Evolutionary conservation across 2,888 invertebrate species (phyloP).

Genomic region (Tanaodytes sp.): DNA sequence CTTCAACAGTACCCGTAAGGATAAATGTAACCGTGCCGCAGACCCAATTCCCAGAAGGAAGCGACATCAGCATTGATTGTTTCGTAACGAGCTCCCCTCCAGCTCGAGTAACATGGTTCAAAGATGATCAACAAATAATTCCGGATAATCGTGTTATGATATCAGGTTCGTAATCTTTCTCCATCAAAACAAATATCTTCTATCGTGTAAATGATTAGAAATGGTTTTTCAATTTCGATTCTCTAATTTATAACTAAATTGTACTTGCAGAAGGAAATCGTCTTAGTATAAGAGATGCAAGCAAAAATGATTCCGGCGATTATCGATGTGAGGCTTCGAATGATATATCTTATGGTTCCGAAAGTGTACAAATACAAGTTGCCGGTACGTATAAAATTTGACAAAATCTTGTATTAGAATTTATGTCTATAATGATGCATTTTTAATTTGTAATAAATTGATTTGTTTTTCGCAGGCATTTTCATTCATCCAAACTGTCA

Average conservation of each 20-base stretch:
- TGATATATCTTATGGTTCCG: constrained; percentile 79
- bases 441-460: no score
- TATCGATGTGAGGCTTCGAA: constrained; percentile 91
- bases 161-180: constrained; percentile 76
- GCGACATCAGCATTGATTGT: constrained; percentile 82
- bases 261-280: constrained; percentile 78
- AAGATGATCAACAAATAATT: constrained; percentile 78
- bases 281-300: constrained; percentile 79
- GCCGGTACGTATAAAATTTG: constrained; percentile 77
- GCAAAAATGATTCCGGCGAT: constrained; percentile 81
- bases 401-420: not conserved
- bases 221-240: no score
- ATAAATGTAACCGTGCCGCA: constrained; percentile 78
- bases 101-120: constrained; percentile 87
- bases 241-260: no score
- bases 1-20: constrained; percentile 77
- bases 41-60: constrained; percentile 78
- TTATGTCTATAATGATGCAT: no score
- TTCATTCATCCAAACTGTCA: constrained; percentile 86
- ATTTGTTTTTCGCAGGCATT: constrained; percentile 75
- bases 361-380: constrained; percentile 80
- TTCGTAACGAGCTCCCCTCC: constrained; percentile 84
- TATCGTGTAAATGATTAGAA: no score
- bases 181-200: no score
- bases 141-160: constrained; percentile 78